phyloP scores from a whole-genome alignment of 2,113 vertebrate genomes.

The Pedionomus torquatus region DNA sequence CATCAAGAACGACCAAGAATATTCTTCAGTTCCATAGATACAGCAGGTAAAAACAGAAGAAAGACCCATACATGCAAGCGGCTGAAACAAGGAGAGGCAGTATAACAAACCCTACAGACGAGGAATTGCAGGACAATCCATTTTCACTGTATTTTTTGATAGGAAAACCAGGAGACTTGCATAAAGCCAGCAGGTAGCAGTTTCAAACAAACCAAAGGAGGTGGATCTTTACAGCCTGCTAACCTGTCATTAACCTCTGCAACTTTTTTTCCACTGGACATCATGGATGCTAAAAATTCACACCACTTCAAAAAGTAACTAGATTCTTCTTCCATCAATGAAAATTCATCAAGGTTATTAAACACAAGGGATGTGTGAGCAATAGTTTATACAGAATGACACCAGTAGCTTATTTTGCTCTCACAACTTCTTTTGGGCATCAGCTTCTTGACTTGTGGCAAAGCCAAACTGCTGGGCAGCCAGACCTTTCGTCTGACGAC shows the following conservation, averaged over 20 bases:
- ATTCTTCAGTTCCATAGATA: neutral
- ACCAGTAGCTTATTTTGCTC: neutral
- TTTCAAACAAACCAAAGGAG: neutral
- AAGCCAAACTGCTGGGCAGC: neutral
- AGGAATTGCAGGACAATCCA: neutral
- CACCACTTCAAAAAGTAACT: neutral
- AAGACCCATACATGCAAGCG: accelerated
- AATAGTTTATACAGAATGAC: no score
- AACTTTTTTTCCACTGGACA: neutral
- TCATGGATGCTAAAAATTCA: neutral
- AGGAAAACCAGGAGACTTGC: neutral
- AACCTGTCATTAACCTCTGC: neutral
- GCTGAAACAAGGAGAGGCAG: neutral
- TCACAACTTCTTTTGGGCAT: no score
- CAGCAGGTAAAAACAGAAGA: neutral
- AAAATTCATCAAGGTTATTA: neutral
- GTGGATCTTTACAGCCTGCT: neutral
- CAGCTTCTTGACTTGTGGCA: no score
- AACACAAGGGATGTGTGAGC: neutral
- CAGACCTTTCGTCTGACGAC: accelerated
- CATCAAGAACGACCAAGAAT: neutral
- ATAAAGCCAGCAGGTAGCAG: neutral
- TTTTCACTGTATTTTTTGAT: neutral
- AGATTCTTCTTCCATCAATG: neutral
- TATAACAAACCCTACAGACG: accelerated